These are phyloP conservation scores for Geophilus truncorum DNA, from an alignment of 2,888 invertebrate species.

Conservation along the genomic window DNA sequence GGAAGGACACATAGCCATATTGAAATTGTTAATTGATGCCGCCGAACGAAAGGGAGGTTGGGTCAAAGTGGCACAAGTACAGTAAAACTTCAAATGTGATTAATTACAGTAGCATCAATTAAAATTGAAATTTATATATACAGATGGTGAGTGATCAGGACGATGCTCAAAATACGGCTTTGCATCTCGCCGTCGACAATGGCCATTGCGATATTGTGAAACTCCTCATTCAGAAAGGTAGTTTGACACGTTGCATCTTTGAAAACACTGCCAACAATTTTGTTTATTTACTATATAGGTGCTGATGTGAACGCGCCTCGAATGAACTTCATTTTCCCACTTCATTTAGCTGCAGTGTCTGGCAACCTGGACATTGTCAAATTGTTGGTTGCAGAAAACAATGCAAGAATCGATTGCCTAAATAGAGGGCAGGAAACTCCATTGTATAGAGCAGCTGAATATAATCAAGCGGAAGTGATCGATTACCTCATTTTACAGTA, in stretches of 20 bases:
- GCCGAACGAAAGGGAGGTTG: slow-evolving; percentile 40
- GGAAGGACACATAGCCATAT: slow-evolving; percentile 43
- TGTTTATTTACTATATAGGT: slow-evolving; percentile 34
- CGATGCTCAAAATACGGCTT: slow-evolving; percentile 48
- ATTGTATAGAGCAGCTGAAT: slow-evolving; percentile 49
- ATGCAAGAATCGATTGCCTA: slow-evolving; percentile 49
- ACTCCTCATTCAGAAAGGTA: slow-evolving; percentile 40
- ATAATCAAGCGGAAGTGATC: slow-evolving; percentile 47
- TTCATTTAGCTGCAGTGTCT: slow-evolving; percentile 48
- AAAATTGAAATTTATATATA: no score
- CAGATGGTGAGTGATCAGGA: slow-evolving; percentile 50
- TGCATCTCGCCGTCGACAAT: slow-evolving; percentile 51
- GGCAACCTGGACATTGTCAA: slow-evolving; percentile 41
- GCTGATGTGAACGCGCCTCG: slow-evolving; percentile 39
- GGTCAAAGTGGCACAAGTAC: slow-evolving; percentile 37
- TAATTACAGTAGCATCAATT: no score
- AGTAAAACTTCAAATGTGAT: no score
- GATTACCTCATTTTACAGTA: slow-evolving; percentile 47
- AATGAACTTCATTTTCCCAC: slow-evolving; percentile 41
- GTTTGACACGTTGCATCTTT: neutral
- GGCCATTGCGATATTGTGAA: slow-evolving; percentile 47
- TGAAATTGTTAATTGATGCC: slow-evolving; percentile 38
- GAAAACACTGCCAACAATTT: neutral
- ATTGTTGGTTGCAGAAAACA: slow-evolving; percentile 43
- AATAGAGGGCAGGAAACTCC: slow-evolving; percentile 50